Conservation (phyloP, 2,113 vertebrate species). For the Gavia stellata region DNA sequence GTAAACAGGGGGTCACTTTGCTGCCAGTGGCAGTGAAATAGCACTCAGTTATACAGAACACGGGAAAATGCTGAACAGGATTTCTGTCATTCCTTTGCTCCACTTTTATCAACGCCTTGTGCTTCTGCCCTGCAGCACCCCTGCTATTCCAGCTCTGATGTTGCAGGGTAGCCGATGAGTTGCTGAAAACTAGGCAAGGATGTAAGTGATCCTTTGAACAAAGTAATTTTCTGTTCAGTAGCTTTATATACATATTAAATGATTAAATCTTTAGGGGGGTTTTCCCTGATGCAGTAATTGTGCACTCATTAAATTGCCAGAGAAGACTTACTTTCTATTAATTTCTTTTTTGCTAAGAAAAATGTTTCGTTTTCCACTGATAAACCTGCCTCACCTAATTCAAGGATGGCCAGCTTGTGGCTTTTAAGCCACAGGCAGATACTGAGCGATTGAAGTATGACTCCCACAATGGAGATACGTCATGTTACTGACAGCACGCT, state of each 20-base stretch:
- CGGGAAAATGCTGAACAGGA: neutral
- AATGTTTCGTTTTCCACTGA: slow-evolving; percentile 17
- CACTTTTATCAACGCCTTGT: neutral
- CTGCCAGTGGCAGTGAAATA: neutral
- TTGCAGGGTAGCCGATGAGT: neutral
- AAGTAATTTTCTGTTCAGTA: slow-evolving; percentile 42
- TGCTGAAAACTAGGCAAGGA: slow-evolving; percentile 1
- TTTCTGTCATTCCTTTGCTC: neutral
- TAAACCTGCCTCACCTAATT: slow-evolving; percentile 20
- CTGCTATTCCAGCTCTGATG: neutral
- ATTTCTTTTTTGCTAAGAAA: slow-evolving; percentile 9
- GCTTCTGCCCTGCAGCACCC: neutral
- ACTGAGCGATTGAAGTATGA: neutral
- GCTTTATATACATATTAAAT: slow-evolving; percentile 64
- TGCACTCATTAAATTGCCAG: slow-evolving; percentile 61
- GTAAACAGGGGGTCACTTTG: neutral
- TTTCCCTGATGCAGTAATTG: slow-evolving; percentile 62
- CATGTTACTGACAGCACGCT: neutral
- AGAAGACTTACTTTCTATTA: slow-evolving; percentile 33
- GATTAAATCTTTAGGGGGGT: slow-evolving; percentile 64
- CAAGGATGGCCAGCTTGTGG: neutral
- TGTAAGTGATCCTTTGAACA: slow-evolving; percentile 23
- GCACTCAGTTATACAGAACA: neutral
- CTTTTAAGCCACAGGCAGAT: neutral
- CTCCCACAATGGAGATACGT: rapidly evolving